phyloP scores from a whole-genome alignment of 1,140 invertebrate species.

The Hydropsyche tenuis region DNA sequence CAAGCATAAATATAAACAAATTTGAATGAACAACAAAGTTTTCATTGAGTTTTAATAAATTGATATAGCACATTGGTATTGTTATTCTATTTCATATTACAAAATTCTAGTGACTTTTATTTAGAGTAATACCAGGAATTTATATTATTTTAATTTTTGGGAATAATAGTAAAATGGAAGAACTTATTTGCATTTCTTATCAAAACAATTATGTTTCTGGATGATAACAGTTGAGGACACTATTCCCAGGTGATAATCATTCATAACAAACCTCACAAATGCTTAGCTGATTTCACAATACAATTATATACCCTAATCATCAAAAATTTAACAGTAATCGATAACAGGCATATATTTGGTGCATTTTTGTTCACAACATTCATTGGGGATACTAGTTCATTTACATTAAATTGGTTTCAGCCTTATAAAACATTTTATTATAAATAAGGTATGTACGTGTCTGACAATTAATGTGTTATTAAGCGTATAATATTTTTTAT shows the following conservation, averaged over 20 bases:
- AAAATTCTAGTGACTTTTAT: too few relatives aligned
- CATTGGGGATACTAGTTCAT: conserved; percentile 41
- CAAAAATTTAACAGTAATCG: conserved; percentile 25
- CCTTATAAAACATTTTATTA: conserved; percentile 38
- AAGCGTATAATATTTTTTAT: conserved; percentile 29
- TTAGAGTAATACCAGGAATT: too few relatives aligned
- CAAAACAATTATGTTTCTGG: not conserved
- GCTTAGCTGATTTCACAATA: conserved; percentile 32
- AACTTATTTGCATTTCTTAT: not conserved
- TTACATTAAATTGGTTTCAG: conserved; percentile 40
- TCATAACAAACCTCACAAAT: not conserved
- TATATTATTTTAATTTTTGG: too few relatives aligned
- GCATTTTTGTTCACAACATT: conserved; percentile 48
- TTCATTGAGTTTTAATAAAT: too few relatives aligned
- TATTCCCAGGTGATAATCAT: not conserved
- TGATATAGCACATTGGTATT: too few relatives aligned
- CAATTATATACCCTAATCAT: conserved; percentile 29
- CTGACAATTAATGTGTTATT: conserved; percentile 22
- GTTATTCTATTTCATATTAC: too few relatives aligned
- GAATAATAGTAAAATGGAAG: conserved; percentile 2
- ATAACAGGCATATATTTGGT: conserved; percentile 44
- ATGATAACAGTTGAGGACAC: not conserved
- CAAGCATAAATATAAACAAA: too few relatives aligned
- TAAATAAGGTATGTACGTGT: conserved; percentile 14
- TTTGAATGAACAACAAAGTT: too few relatives aligned